These are phyloP conservation scores for Lithophane leautieri DNA, from an alignment of 2,888 invertebrate genomes.

Conservation along the genomic window DNA sequence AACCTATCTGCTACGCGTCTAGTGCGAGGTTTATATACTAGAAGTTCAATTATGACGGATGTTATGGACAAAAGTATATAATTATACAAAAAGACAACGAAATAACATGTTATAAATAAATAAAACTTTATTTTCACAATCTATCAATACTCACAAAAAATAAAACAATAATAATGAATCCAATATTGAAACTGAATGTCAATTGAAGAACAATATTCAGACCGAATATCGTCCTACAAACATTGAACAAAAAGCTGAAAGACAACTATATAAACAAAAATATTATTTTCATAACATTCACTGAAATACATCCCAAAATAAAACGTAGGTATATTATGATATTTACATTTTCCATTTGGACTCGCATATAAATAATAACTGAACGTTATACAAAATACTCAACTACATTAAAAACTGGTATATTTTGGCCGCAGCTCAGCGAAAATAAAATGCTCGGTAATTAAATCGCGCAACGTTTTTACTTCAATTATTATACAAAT, in stretches of 20 bases:
- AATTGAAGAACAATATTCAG: constrained; percentile 3
- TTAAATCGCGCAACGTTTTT: constrained; percentile 60
- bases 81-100: neutral
- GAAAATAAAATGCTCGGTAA: constrained; percentile 61
- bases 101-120: neutral
- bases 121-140: neutral
- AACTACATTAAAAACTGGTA: constrained; percentile 53
- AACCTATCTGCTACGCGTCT: too few relatives aligned
- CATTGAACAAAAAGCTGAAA: constrained; percentile 24
- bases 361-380: constrained; percentile 49
- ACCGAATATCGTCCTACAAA: constrained; percentile 9
- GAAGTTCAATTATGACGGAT: neutral
- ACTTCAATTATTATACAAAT: constrained; percentile 61
- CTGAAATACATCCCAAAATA: constrained; percentile 24
- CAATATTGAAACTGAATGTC: constrained; percentile 26
- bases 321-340: constrained; percentile 5
- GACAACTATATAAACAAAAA: constrained; percentile 13
- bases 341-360: constrained; percentile 27
- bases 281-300: constrained; percentile 26
- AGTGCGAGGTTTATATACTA: neutral
- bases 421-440: constrained; percentile 45
- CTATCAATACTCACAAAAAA: neutral
- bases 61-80: too few relatives aligned
- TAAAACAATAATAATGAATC: neutral
- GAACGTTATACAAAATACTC: constrained; percentile 38